Percentiles rank a stretch among this genome's conserved stretches.
Evolutionary conservation across 2,888 invertebrate species (phyloP).

Genomic region (Slavum lentiscoides): DNA sequence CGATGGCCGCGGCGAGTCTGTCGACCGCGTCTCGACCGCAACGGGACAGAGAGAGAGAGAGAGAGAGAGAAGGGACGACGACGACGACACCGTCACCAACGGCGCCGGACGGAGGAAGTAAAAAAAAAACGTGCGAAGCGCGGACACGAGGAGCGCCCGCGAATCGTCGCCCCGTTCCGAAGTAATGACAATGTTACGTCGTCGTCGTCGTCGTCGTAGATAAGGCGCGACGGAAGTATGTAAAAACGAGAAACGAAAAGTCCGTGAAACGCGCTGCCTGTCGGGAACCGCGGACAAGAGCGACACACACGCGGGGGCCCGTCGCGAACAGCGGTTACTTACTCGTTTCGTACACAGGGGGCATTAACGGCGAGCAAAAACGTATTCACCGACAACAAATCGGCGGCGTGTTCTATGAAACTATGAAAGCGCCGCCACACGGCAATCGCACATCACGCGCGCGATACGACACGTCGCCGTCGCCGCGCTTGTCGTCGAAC

Average conservation of each 20-base stretch:
- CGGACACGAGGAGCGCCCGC: too few species aligned
- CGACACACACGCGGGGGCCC: not conserved
- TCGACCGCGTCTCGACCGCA: too few species aligned
- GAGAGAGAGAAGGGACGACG: too few species aligned
- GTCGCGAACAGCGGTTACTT: conserved; percentile 19
- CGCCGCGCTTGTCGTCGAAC: conserved; percentile 5
- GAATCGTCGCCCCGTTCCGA: not conserved
- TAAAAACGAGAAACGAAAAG: not conserved
- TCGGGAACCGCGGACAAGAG: conserved; percentile 25
- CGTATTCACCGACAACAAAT: not conserved
- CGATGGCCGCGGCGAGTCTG: too few species aligned
- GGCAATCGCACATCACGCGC: conserved; percentile 30
- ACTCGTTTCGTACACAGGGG: conserved; percentile 47
- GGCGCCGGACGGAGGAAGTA: too few species aligned
- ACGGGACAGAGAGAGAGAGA: too few species aligned
- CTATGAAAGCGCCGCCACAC: conserved; percentile 51
- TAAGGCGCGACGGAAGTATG: conserved; percentile 21
- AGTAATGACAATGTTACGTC: not conserved
- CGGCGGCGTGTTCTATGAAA: not conserved
- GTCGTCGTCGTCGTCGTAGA: not conserved
- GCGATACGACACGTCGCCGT: conserved; percentile 16
- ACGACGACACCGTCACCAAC: too few species aligned
- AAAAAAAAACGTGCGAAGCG: too few species aligned
- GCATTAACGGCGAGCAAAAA: conserved; percentile 34
- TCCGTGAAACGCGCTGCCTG: conserved; percentile 43